Evolutionary conservation across 2,797 vertebrate genomes (phyloP).

Genomic region (Scolopax rusticola): DNA sequence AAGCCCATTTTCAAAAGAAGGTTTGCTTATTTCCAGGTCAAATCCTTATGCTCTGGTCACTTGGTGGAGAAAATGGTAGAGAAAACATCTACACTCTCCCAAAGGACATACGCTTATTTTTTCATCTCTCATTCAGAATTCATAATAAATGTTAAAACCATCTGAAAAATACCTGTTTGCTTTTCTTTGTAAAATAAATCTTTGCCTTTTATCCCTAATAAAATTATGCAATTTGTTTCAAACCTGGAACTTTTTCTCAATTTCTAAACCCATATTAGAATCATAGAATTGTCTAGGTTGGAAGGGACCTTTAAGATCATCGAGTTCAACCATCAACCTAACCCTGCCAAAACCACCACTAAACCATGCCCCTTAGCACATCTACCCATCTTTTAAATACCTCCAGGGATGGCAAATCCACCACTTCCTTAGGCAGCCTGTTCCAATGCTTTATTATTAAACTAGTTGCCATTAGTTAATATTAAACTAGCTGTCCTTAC

Average conservation of each 20-base stretch:
- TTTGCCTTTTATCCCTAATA: background rate
- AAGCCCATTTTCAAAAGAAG: background rate
- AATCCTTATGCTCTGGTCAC: background rate
- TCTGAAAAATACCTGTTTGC: background rate
- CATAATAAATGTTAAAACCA: background rate
- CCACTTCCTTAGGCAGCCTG: background rate
- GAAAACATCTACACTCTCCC: background rate
- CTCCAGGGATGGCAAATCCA: background rate
- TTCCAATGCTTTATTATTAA: background rate
- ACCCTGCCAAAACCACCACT: background rate
- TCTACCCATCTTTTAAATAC: background rate
- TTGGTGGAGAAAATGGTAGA: background rate
- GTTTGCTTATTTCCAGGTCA: background rate
- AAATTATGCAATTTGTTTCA: background rate
- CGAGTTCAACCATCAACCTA: background rate
- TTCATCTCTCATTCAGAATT: background rate
- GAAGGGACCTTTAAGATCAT: background rate
- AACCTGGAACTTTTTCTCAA: background rate
- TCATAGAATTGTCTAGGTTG: background rate
- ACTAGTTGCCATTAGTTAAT: background rate
- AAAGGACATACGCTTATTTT: accelerated
- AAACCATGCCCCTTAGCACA: background rate
- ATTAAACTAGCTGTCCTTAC: background rate
- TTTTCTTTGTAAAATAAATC: background rate
- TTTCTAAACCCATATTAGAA: background rate